Percentiles rank a stretch among this genome's conserved stretches.
Conservation (phyloP, 2,113 vertebrate species). For the Alaudala cheleensis region DNA sequence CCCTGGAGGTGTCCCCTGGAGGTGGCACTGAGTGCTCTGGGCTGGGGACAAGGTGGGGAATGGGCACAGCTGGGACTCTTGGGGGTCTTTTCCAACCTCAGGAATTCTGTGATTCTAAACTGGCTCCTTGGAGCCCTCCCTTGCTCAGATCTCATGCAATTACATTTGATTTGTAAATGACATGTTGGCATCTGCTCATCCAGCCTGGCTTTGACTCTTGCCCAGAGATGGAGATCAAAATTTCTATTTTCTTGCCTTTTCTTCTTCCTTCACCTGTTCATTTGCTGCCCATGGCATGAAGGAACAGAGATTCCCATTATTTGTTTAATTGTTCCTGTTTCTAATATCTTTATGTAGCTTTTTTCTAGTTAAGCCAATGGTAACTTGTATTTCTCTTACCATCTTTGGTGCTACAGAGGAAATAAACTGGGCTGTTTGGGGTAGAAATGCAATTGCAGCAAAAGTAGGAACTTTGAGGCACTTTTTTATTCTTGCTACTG, state of each 20-base stretch:
- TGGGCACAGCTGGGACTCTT: accelerated
- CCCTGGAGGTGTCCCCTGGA: neutral
- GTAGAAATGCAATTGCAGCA: neutral
- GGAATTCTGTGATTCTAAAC: neutral
- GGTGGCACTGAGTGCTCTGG: neutral
- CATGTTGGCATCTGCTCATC: neutral
- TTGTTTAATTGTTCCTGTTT: neutral
- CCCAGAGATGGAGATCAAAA: neutral
- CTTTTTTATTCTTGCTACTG: neutral
- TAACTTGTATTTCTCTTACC: neutral
- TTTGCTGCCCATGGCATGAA: neutral
- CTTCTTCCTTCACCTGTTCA: neutral
- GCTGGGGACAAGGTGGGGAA: neutral
- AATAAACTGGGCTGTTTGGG: neutral
- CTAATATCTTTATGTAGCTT: neutral
- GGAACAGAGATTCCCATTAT: accelerated
- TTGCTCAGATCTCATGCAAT: neutral
- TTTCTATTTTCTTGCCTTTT: neutral
- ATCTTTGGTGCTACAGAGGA: neutral
- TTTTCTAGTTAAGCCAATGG: neutral
- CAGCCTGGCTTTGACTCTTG: neutral
- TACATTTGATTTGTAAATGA: neutral
- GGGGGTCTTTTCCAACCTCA: neutral
- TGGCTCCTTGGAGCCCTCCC: neutral
- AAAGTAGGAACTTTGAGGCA: neutral